phyloP scores from a whole-genome alignment of 2,113 vertebrate species.

The Catharus bicknelli region DNA sequence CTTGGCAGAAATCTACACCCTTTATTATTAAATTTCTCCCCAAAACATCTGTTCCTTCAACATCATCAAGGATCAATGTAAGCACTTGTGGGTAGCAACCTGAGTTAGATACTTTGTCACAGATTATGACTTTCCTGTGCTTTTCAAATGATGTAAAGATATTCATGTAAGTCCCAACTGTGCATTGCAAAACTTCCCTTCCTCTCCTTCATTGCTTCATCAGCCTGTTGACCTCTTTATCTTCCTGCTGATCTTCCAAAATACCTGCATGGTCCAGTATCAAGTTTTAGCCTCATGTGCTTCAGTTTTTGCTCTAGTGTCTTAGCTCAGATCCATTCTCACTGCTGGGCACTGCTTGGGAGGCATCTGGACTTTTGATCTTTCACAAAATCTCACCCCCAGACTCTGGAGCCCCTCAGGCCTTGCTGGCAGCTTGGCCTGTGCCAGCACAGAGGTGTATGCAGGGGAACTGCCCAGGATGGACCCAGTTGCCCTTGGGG shows the following conservation, averaged over 20 bases:
- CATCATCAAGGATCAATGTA: background rate
- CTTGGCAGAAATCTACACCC: background rate
- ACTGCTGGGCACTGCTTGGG: background rate
- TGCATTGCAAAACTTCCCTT: background rate
- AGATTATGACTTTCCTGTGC: background rate
- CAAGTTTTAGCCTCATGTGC: background rate
- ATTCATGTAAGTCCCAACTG: fast-evolving
- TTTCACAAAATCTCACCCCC: background rate
- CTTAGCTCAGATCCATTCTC: background rate
- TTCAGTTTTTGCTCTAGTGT: background rate
- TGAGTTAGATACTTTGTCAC: background rate
- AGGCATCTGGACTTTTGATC: background rate
- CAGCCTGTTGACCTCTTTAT: background rate
- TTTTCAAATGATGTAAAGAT: background rate
- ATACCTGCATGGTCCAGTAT: background rate
- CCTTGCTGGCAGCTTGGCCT: background rate
- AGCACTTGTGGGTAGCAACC: background rate
- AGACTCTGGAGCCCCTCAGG: background rate
- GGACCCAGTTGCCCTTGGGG: background rate
- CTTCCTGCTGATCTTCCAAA: background rate
- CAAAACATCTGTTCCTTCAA: background rate
- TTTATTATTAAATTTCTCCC: background rate
- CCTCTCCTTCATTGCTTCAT: background rate
- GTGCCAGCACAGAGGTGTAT: fast-evolving
- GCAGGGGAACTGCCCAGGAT: background rate